Evolutionary conservation across 2,113 vertebrate species (phyloP), one percentile per base, ranked within the genome.

Genomic region (Ceyx melanurus): DNA sequence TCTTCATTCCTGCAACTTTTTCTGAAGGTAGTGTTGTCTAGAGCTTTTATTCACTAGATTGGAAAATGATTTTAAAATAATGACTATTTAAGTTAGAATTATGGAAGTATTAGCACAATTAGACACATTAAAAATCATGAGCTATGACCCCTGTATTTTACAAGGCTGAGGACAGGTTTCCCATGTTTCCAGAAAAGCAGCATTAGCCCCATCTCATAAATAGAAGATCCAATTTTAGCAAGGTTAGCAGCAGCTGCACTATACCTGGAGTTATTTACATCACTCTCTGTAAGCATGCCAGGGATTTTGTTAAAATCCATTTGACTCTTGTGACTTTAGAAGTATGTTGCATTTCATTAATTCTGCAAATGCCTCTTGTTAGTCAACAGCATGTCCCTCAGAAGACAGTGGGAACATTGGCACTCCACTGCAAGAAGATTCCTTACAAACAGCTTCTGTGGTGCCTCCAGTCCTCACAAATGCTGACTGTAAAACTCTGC

Each of bases 341-440:
- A 12, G 2, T 29, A 1, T 42, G 13, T 71, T 62, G 23, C 4
- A 9, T 89, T 42, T 70, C 1, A 8, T 85, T 92, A 22, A 91
- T 88, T 79, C 87, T 91, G 37, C 67, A 53, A 80, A 94, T 98
- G 61, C 98, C 60, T 86, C 83, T 94, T 97, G 81, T 97, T 98
- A 99, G 99, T 98, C 98, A 93, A 83, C 98, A 97, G 98, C 97
- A 96, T 97, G 93, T 42, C 51, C 92, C 74, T 81, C 68, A 6
- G 98, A 97, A 96, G 98, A 98, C 92, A 94, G 76, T 57, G 97
- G 91, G 86, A 97, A 94, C 93, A 83, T 95, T 96, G 96, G 95
- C 92, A 62, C 76, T 71, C 76, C 90, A 22, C 46, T 96, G 88
- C 97, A 97, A 85, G 98, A 97, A 50, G 92, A 33, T 94, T 96